phyloP scores from a whole-genome alignment of 2,797 vertebrate species.

The Glossophaga mutica region DNA sequence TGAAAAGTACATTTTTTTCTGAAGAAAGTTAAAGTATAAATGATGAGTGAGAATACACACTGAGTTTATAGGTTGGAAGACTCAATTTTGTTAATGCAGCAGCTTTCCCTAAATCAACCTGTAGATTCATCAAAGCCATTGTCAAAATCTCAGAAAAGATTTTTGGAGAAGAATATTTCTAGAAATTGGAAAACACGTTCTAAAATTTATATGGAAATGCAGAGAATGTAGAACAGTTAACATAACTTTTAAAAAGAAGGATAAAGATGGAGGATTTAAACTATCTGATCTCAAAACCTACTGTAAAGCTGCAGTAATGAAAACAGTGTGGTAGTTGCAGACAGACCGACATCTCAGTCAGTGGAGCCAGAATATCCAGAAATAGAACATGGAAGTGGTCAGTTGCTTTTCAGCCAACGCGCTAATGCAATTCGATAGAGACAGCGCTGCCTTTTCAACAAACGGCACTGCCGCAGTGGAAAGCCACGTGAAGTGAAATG shows the following conservation, averaged over 20 bases:
- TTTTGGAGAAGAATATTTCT: neutral
- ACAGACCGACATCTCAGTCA: no score
- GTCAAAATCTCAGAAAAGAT: neutral
- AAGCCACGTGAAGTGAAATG: neutral
- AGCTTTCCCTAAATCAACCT: neutral
- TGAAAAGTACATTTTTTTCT: neutral
- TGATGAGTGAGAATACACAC: neutral
- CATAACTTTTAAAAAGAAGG: neutral
- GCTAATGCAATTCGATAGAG: neutral
- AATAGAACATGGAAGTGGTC: neutral
- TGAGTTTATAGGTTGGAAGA: neutral
- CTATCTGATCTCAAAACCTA: neutral
- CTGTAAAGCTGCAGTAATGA: neutral
- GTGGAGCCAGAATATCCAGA: neutral
- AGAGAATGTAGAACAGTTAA: neutral
- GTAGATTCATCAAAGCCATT: neutral
- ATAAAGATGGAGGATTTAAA: neutral
- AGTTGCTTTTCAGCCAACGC: neutral
- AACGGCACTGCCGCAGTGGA: neutral
- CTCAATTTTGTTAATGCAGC: neutral
- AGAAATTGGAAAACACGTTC: neutral
- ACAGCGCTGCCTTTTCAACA: neutral
- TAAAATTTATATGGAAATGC: neutral
- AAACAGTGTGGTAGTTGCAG: neutral
- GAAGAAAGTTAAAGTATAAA: neutral